phyloP scores from a whole-genome alignment of 2,113 vertebrate species.

The Peromyscus leucopus region DNA sequence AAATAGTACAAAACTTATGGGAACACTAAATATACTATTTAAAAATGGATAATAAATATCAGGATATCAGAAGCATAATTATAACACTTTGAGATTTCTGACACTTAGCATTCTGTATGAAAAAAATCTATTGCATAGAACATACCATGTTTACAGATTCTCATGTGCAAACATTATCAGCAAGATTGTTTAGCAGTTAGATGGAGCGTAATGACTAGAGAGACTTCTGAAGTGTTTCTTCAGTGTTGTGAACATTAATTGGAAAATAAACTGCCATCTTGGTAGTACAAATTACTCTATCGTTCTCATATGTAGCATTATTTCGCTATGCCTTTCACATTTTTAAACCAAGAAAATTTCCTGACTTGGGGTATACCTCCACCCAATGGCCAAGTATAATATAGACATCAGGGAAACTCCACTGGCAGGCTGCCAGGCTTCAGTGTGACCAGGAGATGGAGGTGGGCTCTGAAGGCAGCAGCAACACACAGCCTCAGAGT shows the following conservation, averaged over 20 bases:
- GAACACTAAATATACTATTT: background rate
- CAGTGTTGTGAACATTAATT: conserved; percentile 51
- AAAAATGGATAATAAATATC: conserved; percentile 24
- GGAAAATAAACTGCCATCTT: conserved; percentile 50
- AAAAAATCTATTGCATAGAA: background rate
- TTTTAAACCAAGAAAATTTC: conserved; percentile 45
- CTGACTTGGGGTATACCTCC: conserved; percentile 87
- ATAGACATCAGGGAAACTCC: conserved; percentile 87
- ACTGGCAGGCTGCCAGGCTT: conserved; percentile 80
- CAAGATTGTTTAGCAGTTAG: background rate
- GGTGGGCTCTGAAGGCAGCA: conserved; percentile 74
- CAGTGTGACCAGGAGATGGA: conserved; percentile 78
- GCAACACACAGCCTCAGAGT: conserved; percentile 46
- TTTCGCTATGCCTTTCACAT: conserved; percentile 25
- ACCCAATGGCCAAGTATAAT: conserved; percentile 88
- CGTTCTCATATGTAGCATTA: conserved; percentile 21
- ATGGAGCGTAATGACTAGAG: background rate
- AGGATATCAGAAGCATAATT: conserved; percentile 9
- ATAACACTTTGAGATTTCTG: background rate
- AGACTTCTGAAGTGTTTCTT: conserved; percentile 22
- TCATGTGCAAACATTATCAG: background rate
- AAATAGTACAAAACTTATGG: conserved; percentile 1
- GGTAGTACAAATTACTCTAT: conserved; percentile 19
- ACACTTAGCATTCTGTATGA: background rate
- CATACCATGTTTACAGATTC: background rate